Evolutionary conservation across 2,113 vertebrate genomes (phyloP), one percentile per base, ranked within the genome.

Genomic region (Ochotona princeps): DNA sequence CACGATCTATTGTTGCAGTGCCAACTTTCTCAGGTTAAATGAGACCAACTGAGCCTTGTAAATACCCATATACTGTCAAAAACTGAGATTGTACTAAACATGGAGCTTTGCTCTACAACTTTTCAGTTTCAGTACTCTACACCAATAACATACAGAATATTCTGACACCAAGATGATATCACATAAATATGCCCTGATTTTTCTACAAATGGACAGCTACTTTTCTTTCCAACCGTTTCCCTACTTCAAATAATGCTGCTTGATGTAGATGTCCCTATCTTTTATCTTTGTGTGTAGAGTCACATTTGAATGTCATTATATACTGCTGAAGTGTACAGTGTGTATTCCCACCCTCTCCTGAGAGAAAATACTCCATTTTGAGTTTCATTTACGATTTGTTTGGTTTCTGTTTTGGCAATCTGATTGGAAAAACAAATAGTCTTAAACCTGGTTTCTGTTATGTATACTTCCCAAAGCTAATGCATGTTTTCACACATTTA

Each of bases 351-450:
- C 82, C 57, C 30, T 86, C 23, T 89, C 72, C 32, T 72, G 67
- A 76, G 35, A 87, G 72, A 75, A 93, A 76, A 78, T 13, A 21
- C 26, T 21, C 17, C 85, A 26, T 82, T 78, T 9, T 10, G 82
- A 63, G 75, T 4, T 35, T 78, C 8, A 82, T 14, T 21, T 65
- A 21, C 4, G 11, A 0, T 85, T 70, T 89, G 78, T 83, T 93
- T 74, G 44, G 60, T 47, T 83, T 72, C 49, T 38, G 57, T 81
- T 49, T 82, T 9, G 72, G 11, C 44, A 74, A 82, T 76, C 20
- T 86, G 47, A 76, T 66, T 44, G 79, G 63, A 89, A 94, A 94
- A 88, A 65, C 57, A 88, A 90, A 66, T 85, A 49, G 60, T 32
- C 85, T 94, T 66, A 72, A 75, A 26, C 66, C 26, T 17, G n/a